phyloP scores from a whole-genome alignment of 1,140 invertebrate species.

The Choristoneura fumiferana region DNA sequence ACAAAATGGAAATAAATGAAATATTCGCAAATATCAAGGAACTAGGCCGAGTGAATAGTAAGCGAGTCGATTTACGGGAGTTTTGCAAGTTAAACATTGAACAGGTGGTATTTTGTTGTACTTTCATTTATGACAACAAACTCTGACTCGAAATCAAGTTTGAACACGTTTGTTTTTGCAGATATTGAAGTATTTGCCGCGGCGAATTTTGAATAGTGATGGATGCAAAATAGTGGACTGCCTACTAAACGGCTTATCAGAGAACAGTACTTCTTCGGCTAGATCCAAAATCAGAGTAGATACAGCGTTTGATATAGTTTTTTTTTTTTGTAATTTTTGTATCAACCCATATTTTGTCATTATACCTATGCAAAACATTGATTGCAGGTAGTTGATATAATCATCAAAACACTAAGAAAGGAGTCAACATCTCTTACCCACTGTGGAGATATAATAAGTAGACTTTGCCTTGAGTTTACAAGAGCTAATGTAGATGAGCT shows the following conservation, averaged over 20 bases:
- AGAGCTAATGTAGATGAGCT: conserved; percentile 43
- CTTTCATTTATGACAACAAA: not conserved
- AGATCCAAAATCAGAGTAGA: conserved; percentile 51
- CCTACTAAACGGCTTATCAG: conserved; percentile 52
- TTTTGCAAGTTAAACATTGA: conserved; percentile 49
- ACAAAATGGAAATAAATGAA: conserved; percentile 38
- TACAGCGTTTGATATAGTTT: not conserved
- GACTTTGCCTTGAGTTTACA: conserved; percentile 51
- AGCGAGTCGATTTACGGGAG: conserved; percentile 47
- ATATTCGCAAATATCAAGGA: conserved; percentile 48
- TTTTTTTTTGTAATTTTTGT: conserved; percentile 16
- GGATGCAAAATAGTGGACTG: conserved; percentile 47
- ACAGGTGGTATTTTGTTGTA: conserved; percentile 32
- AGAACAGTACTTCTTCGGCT: conserved; percentile 27
- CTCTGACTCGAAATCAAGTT: not conserved
- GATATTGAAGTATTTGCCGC: conserved; percentile 45
- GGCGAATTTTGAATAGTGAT: conserved; percentile 47
- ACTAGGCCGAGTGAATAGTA: conserved; percentile 43
- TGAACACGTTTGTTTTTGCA: conserved; percentile 25
- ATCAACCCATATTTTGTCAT: not conserved
- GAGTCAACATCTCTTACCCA: conserved; percentile 54
- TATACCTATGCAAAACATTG: too few relatives aligned
- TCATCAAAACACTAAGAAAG: conserved; percentile 51
- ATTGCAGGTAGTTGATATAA: conserved; percentile 54
- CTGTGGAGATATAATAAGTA: conserved; percentile 52